Base-by-base conservation (phyloP, 2,113 vertebrate species). In the Muscicapa adusta region DNA sequence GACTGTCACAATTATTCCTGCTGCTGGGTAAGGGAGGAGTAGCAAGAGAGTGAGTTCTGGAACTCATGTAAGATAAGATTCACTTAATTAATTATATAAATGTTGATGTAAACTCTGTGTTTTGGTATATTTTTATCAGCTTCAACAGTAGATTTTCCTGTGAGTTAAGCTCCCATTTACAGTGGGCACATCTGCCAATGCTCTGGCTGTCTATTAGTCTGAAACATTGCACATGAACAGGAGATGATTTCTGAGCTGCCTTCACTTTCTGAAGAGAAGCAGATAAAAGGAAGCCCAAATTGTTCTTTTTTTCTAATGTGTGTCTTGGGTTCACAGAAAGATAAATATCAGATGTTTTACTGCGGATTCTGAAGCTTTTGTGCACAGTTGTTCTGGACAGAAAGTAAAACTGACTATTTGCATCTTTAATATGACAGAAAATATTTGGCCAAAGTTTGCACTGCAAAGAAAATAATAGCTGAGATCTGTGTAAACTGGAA, bases 401-500 rank as follows among this genome's bases (percentile, higher is more conserved):
- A 95, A 95, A 91, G 63, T 65, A 93, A 90, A 83, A 62, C 75
- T 43, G 58, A 58, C 16, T 94, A 18, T 68, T 93, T 89, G 61
- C 45, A 58, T 85, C 65, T 88, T 91, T 71, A 88, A 84, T 85
- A 53, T 61, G 87, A 78, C 47, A 71, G 85, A 96, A 94, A 89
- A 85, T 92, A 89, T 60, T 94, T 94, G 85, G 75, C 72, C 68
- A 15, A 48, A 42, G 81, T 85, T 91, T 83, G 68, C n/a, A 20
- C 65, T 86, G 71, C 67, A 85, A 71, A 94, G 77, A 93, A 94
- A 96, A 95, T 89, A 96, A 94, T 90, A 94, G 63, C 48, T 5
- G 18, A 66, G 85, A 83, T 95, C 80, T 85, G 67, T 88, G 61
- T 94, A 91, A 95, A 95, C 87, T 90, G 54, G 77, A 95, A 94